phyloP scores from a whole-genome alignment of 2,888 invertebrate species.

The Acronicta psi region DNA sequence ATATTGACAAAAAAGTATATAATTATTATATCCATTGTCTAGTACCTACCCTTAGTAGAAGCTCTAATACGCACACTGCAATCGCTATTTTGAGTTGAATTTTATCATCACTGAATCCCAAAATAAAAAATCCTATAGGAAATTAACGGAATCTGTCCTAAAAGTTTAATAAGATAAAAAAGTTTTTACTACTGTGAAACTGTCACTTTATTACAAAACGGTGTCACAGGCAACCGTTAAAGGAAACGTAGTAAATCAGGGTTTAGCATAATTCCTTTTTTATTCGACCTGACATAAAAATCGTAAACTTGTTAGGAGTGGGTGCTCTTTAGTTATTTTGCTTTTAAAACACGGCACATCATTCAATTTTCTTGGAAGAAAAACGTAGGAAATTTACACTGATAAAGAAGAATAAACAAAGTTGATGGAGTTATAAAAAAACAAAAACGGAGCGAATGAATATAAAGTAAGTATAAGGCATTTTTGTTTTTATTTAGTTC shows the following conservation, averaged over 20 bases:
- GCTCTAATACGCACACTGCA: no score
- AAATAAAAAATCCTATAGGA: constrained; percentile 9
- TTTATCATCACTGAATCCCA: not conserved
- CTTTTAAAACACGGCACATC: constrained; percentile 40
- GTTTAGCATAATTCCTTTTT: constrained; percentile 71
- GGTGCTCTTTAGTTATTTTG: constrained; percentile 50
- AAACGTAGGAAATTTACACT: constrained; percentile 17
- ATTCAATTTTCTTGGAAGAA: constrained; percentile 35
- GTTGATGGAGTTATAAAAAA: constrained; percentile 1
- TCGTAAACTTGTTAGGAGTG: constrained; percentile 61
- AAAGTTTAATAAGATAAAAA: constrained; percentile 32
- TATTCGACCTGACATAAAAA: constrained; percentile 68
- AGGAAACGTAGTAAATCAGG: constrained; percentile 64
- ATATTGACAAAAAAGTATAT: no score
- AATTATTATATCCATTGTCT: no score
- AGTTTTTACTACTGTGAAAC: constrained; percentile 30
- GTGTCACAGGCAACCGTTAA: constrained; percentile 51
- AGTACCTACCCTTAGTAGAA: no score
- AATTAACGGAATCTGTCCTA: constrained; percentile 17
- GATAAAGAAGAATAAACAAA: not conserved
- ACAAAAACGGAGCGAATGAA: not conserved
- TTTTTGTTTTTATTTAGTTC: not conserved
- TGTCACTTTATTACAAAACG: constrained; percentile 43
- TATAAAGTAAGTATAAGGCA: not conserved
- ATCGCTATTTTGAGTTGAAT: no score